Evolutionary conservation across 1,140 invertebrate genomes (phyloP), one percentile per base, ranked within the genome.

Genomic region (Drosophila paulistorum): DNA sequence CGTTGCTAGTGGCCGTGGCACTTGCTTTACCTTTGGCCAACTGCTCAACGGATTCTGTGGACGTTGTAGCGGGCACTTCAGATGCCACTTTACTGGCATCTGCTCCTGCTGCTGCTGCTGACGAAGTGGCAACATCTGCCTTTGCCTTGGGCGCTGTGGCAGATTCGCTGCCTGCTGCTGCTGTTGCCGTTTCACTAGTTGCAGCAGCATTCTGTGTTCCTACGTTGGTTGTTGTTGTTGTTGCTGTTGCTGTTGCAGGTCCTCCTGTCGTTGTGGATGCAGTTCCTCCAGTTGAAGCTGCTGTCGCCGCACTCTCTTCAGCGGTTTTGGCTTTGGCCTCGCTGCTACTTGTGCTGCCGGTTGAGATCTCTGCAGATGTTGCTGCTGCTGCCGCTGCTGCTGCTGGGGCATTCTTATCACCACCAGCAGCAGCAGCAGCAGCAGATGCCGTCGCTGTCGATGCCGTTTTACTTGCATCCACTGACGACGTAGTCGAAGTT

Each of bases 281-380:
- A 20, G 68, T 30, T 35, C 63, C 1, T 6, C 69, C 14, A 3
- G 26, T 37, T 10, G 63, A 20, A 17, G 37, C 35, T 41, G 14
- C 41, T 30, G 41, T n/a, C 30, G 65, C 54, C 13, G 62, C 55
- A 11, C 76, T 58, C 7, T 80, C 77, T 1, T 77, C 77, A 42
- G 59, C 66, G 6, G 42, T 3, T 33, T 79, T 84, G 61, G 60
- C 69, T 60, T 69, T 67, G 41, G 26, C 20, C 62, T 69, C 71
- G 26, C 37, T 62, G 41, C 51, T 69, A 58, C 60, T 58, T 17
- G 77, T 65, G 37, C 66, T 73, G 73, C 65, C 67, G 33, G 71
- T 67, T 83, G 80, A 83, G 80, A 83, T 83, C 80, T 83, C 80
- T 57, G 66, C 55, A 48, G 45, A 48, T 48, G 45, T 48, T 37